phyloP scores from a whole-genome alignment of 2,113 vertebrate species.

The Indri indri region DNA sequence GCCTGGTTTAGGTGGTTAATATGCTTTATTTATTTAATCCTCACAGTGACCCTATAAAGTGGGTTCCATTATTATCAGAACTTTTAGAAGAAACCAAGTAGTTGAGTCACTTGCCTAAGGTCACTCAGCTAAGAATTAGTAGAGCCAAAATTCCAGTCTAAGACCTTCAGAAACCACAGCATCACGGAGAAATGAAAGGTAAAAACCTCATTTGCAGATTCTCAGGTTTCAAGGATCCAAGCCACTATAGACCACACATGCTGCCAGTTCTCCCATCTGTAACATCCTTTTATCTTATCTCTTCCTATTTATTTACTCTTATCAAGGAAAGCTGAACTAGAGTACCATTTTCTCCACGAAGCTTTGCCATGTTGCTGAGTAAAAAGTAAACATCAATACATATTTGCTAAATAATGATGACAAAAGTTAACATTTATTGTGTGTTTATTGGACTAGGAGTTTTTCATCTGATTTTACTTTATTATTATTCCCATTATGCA shows the following conservation, averaged over 20 bases:
- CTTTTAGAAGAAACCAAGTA: not conserved
- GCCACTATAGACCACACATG: not conserved
- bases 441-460: not conserved
- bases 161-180: not conserved
- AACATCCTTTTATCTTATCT: not conserved
- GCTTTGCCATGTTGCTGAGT: not conserved
- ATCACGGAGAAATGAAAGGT: not conserved
- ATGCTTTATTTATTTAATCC: not conserved
- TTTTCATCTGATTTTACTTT: not conserved
- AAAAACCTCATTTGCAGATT: not conserved
- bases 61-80: not conserved
- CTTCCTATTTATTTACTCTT: not conserved
- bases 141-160: not conserved
- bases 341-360: not conserved
- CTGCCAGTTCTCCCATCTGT: not conserved
- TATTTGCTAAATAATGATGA: not conserved
- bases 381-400: not conserved
- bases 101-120: not conserved
- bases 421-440: not conserved
- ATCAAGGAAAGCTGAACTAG: not conserved
- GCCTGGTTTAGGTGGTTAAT: not conserved
- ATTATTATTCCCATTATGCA: not conserved
- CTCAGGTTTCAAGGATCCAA: not conserved
- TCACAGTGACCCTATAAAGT: not conserved
- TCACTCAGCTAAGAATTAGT: not conserved